Evolutionary conservation across 2,113 vertebrate genomes (phyloP).

Genomic region (Lipophrys pholis): DNA sequence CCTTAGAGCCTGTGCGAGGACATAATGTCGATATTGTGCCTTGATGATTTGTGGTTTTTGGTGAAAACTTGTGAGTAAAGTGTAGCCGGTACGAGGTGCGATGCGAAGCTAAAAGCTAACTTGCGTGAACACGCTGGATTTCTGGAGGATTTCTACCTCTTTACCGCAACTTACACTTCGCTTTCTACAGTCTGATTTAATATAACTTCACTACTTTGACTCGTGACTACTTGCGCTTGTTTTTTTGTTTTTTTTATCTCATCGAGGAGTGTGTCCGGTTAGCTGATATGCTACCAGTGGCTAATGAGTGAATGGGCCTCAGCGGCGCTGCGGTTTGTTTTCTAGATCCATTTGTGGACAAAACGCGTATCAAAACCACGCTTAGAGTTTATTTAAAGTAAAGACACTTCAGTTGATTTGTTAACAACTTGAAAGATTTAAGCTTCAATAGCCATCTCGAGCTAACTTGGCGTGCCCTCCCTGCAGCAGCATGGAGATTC

Average conservation of each 20-base stretch:
- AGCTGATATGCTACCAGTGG: no score
- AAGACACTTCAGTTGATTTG: no score
- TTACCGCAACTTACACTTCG: neutral
- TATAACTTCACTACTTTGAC: no score
- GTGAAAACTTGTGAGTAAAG: neutral
- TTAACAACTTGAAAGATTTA: no score
- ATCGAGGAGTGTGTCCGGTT: neutral
- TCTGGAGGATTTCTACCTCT: accelerated
- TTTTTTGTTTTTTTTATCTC: no score
- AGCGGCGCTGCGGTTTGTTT: neutral
- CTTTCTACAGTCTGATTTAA: no score
- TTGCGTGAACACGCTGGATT: neutral
- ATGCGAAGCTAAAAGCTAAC: conserved; percentile 44
- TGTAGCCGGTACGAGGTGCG: conserved; percentile 35
- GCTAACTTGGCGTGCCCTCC: neutral
- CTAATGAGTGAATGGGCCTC: conserved; percentile 13
- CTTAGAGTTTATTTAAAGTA: no score
- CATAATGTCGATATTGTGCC: conserved; percentile 27
- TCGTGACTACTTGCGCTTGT: no score
- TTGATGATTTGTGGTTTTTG: neutral
- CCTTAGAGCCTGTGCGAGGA: accelerated
- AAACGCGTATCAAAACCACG: no score
- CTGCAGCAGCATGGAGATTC: neutral
- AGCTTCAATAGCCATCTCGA: no score
- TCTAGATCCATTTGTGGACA: no score